Evolutionary conservation across 2,797 vertebrate genomes (phyloP).

Genomic region (Pipistrellus pipistrellus): DNA sequence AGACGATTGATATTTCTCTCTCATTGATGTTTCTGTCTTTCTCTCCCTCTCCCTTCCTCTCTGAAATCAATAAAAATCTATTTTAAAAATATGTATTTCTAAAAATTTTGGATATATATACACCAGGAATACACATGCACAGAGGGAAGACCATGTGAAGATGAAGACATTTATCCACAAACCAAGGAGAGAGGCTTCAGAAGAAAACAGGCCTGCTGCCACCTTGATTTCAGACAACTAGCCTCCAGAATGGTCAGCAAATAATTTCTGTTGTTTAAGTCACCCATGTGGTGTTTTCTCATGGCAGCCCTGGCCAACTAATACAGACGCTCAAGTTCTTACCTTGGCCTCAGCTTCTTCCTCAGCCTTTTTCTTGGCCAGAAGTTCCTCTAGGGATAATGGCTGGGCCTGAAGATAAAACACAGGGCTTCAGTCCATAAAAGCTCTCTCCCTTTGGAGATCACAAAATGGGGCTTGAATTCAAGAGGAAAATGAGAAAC

Average conservation of each 20-base stretch:
- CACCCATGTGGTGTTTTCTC: neutral
- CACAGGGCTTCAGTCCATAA: neutral
- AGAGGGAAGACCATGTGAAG: neutral
- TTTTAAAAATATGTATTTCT: neutral
- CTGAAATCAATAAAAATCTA: neutral
- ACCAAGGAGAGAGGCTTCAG: neutral
- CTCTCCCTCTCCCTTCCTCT: neutral
- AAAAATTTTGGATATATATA: neutral
- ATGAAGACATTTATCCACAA: neutral
- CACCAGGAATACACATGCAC: neutral
- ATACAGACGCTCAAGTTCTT: constrained; percentile 18
- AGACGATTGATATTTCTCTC: neutral
- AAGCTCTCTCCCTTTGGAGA: neutral
- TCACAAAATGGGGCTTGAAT: neutral
- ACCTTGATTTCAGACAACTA: neutral
- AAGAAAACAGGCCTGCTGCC: neutral
- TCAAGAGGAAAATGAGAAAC: neutral
- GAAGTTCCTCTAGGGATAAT: constrained; percentile 96
- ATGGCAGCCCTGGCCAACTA: neutral
- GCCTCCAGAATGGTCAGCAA: neutral
- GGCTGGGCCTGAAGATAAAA: constrained; percentile 91
- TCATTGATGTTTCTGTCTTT: neutral
- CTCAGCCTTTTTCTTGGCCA: constrained; percentile 98
- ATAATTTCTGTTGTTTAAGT: neutral
- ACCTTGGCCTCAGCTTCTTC: constrained; percentile 99